Evolutionary conservation across 2,113 vertebrate species (phyloP).

Genomic region (Cavia porcellus): DNA sequence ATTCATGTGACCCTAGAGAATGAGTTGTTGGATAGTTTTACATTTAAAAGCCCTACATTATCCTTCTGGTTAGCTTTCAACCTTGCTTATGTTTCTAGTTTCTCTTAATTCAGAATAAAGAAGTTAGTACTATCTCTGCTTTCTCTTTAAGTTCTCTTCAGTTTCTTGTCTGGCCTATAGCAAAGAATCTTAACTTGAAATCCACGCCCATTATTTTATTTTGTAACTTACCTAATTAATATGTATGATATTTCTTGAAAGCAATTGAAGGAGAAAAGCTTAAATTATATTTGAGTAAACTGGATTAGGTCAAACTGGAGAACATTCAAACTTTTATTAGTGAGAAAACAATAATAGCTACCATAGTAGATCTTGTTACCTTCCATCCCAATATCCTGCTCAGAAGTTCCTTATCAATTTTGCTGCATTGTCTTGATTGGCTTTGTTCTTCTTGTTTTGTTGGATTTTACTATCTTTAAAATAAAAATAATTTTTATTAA

Average conservation of each 20-base stretch:
- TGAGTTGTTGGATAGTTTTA: neutral
- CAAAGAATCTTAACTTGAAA: neutral
- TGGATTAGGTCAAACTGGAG: constrained; percentile 13
- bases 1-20: neutral
- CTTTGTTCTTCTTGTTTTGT: no score
- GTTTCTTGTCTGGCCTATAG: neutral
- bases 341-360: no score
- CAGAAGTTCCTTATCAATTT: no score
- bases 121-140: neutral
- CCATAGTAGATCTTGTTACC: no score
- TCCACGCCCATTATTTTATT: neutral
- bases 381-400: no score
- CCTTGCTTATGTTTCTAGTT: neutral
- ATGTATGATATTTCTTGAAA: constrained; percentile 54
- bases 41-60: neutral
- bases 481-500: constrained; percentile 20
- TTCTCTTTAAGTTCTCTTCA: constrained; percentile 10
- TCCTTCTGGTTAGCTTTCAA: constrained; percentile 17
- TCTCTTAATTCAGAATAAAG: constrained; percentile 11
- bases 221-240: constrained; percentile 47
- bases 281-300: neutral
- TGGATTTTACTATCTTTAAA: no score
- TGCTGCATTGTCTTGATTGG: no score
- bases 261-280: neutral
- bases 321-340: constrained; percentile 69